phyloP scores from a whole-genome alignment of 2,888 invertebrate species.

The Bellardia pandia region DNA sequence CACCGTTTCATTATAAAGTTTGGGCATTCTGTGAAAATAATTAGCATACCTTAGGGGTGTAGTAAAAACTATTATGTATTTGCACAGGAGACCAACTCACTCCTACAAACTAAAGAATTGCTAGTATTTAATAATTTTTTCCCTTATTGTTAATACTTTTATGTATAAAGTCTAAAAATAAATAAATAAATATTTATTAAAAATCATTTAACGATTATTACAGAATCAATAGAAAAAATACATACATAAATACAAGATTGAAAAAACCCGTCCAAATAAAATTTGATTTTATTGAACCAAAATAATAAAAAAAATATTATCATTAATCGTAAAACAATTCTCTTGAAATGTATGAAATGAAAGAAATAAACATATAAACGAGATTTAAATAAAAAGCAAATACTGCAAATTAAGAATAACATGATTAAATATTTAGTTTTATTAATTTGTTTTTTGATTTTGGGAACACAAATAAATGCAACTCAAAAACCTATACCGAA shows the following conservation, averaged over 20 bases:
- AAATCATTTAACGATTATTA: slow-evolving; percentile 54
- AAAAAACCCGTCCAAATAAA: slow-evolving; percentile 82
- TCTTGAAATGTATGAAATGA: neutral
- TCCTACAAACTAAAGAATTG: neutral
- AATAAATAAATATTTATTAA: slow-evolving; percentile 24
- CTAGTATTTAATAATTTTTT: neutral
- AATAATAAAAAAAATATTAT: slow-evolving; percentile 59
- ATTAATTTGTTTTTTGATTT: slow-evolving; percentile 19
- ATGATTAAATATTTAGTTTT: neutral
- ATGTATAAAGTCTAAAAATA: neutral
- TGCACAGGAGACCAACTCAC: neutral
- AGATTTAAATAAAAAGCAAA: neutral
- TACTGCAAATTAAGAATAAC: neutral
- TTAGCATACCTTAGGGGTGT: slow-evolving; percentile 50
- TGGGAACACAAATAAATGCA: neutral
- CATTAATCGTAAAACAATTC: slow-evolving; percentile 28
- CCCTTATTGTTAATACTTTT: neutral
- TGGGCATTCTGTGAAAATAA: neutral
- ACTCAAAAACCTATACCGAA: neutral
- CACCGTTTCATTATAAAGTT: neutral
- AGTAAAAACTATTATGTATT: neutral
- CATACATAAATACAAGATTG: slow-evolving; percentile 78
- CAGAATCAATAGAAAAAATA: slow-evolving; percentile 52
- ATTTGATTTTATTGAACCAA: slow-evolving; percentile 76
- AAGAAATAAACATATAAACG: neutral